A percentile compares a stretch with the other conserved stretches of the same genome.
phyloP scores from a whole-genome alignment of 2,113 vertebrate genomes.

The Rousettus leschenaultii region DNA sequence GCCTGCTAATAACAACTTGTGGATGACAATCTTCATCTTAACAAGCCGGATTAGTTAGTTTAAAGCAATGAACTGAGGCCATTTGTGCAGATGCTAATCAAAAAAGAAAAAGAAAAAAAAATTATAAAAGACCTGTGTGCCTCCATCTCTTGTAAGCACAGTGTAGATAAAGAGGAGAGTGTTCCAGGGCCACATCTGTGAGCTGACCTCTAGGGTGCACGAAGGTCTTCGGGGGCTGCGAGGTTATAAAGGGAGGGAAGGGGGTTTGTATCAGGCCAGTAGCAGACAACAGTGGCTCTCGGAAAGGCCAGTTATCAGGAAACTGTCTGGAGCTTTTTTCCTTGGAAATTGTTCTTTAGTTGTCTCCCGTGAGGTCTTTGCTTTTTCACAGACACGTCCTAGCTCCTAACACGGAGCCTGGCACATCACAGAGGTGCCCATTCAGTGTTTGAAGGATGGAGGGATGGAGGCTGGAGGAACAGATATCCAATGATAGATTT shows the following conservation, averaged over 20 bases:
- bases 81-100: slow-evolving; percentile 65
- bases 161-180: slow-evolving; percentile 41
- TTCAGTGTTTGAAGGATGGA: background rate
- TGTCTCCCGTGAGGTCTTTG: slow-evolving; percentile 40
- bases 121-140: slow-evolving; percentile 51
- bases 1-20: slow-evolving; percentile 61
- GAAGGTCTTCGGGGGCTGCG: slow-evolving; percentile 45
- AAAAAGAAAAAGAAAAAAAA: slow-evolving; percentile 29
- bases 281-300: slow-evolving; percentile 59
- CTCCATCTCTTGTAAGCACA: slow-evolving; percentile 51
- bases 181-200: slow-evolving; percentile 53
- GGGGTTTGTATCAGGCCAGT: slow-evolving; percentile 46
- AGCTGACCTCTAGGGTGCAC: slow-evolving; percentile 59
- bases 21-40: slow-evolving; percentile 67
- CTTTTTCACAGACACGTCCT: background rate
- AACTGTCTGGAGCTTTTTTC: slow-evolving; percentile 56
- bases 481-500: slow-evolving; percentile 30
- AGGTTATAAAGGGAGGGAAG: slow-evolving; percentile 67
- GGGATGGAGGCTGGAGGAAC: background rate
- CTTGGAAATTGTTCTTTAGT: slow-evolving; percentile 61
- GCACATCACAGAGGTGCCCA: background rate
- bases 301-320: slow-evolving; percentile 44
- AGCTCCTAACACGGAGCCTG: background rate
- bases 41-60: slow-evolving; percentile 67
- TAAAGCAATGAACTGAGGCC: slow-evolving; percentile 66